Percentiles rank a stretch among this genome's conserved stretches.
phyloP scores from a whole-genome alignment of 2,797 vertebrate species.

The Lepilemur ruficaudatus region DNA sequence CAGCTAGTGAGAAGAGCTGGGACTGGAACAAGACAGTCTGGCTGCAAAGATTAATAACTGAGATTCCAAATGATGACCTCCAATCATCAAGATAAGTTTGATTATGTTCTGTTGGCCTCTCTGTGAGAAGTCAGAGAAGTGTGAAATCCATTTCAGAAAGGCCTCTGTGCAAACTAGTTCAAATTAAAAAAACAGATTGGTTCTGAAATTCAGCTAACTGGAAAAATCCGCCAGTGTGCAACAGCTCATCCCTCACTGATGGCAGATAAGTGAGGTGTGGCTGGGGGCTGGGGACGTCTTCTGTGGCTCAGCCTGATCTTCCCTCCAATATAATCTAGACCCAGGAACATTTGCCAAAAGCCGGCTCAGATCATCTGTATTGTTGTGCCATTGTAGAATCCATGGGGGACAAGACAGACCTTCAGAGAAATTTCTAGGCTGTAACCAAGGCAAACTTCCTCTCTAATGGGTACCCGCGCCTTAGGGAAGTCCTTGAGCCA shows the following conservation, averaged over 20 bases:
- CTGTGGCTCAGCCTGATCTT: background rate
- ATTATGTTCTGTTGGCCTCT: conserved; percentile 37
- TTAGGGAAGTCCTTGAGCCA: background rate
- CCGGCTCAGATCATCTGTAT: background rate
- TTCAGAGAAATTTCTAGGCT: background rate
- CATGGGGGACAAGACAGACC: background rate
- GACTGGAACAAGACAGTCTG: background rate
- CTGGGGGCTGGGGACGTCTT: background rate
- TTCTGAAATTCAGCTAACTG: conserved; percentile 25
- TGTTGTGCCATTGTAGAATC: background rate
- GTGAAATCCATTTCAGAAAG: conserved; percentile 58
- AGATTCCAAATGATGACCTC: background rate
- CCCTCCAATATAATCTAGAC: background rate
- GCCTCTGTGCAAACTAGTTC: conserved; percentile 16
- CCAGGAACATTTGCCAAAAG: background rate
- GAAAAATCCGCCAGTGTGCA: background rate
- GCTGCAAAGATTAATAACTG: background rate
- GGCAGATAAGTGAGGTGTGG: background rate
- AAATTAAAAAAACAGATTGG: background rate
- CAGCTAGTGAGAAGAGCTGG: background rate
- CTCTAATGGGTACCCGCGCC: background rate
- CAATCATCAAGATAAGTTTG: conserved; percentile 3
- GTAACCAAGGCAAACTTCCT: background rate
- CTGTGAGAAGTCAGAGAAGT: conserved; percentile 45
- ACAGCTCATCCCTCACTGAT: background rate